phyloP scores from a whole-genome alignment of 1,140 invertebrate genomes.

The Sycophaga agraensis region DNA sequence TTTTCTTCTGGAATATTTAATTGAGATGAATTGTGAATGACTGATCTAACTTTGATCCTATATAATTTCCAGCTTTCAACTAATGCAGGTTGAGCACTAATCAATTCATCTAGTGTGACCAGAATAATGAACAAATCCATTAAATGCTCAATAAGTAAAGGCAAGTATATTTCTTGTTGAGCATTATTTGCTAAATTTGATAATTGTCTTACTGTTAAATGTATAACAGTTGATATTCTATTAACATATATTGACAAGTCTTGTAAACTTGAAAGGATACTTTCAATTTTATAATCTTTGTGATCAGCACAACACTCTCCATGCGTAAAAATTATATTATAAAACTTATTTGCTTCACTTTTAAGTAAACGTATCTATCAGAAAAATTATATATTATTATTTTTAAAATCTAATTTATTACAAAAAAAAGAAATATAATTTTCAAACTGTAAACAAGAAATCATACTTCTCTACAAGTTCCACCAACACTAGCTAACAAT shows the following conservation, averaged over 20 bases:
- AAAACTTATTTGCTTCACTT: slow-evolving; percentile 68
- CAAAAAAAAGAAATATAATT: not conserved
- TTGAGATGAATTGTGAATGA: slow-evolving; percentile 67
- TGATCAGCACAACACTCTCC: slow-evolving; percentile 58
- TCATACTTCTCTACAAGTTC: slow-evolving; percentile 69
- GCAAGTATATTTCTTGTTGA: slow-evolving; percentile 47
- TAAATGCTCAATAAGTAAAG: slow-evolving; percentile 61
- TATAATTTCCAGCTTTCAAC: slow-evolving; percentile 73
- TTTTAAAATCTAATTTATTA: not conserved
- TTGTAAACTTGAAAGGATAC: slow-evolving; percentile 46
- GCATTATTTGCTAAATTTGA: slow-evolving; percentile 41
- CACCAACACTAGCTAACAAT: slow-evolving; percentile 77
- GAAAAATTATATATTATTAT: slow-evolving; percentile 1
- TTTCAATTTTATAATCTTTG: slow-evolving; percentile 41
- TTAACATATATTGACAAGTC: slow-evolving; percentile 58
- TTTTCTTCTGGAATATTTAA: slow-evolving; percentile 63
- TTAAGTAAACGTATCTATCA: slow-evolving; percentile 67
- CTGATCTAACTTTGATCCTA: slow-evolving; percentile 67
- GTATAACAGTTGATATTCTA: slow-evolving; percentile 44
- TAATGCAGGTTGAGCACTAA: slow-evolving; percentile 63
- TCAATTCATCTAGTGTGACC: slow-evolving; percentile 72
- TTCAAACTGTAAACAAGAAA: not conserved
- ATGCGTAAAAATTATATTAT: slow-evolving; percentile 64
- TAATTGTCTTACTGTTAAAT: slow-evolving; percentile 45
- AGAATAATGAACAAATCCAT: slow-evolving; percentile 69